A percentile compares a stretch with the other conserved stretches of the same genome.
These are phyloP conservation scores for Cantharis rustica DNA, from an alignment of 2,888 invertebrate genomes.

Conservation along the genomic window DNA sequence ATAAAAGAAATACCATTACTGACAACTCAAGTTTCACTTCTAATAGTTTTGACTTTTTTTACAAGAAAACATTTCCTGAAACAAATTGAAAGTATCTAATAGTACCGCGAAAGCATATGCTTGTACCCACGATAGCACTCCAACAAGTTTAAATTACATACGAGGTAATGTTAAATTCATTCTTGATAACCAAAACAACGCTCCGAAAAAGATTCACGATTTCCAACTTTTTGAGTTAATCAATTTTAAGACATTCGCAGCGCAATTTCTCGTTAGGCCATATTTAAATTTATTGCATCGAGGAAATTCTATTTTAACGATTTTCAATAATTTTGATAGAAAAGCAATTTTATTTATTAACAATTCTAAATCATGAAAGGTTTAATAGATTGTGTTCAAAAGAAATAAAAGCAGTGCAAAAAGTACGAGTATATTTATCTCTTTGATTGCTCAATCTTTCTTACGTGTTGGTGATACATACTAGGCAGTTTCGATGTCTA, in stretches of 20 bases:
- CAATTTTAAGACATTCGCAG: not conserved
- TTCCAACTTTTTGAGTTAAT: not conserved
- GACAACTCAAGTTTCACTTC: conserved; percentile 32
- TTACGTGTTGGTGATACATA: conserved; percentile 48
- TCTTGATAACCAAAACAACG: not conserved
- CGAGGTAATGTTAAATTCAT: conserved; percentile 16
- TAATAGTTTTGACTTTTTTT: conserved; percentile 31
- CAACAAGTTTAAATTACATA: conserved; percentile 13
- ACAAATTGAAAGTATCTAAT: conserved; percentile 25
- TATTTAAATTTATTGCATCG: not conserved
- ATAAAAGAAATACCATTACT: conserved; percentile 34
- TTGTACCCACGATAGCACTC: conserved; percentile 16
- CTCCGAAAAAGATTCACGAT: not conserved
- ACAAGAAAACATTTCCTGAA: conserved; percentile 19
- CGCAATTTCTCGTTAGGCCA: not conserved
- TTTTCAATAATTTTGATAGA: not conserved
- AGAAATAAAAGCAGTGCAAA: conserved; percentile 20
- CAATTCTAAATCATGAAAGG: not conserved
- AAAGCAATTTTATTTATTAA: not conserved
- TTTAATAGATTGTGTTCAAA: conserved; percentile 12
- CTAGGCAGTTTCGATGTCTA: conserved; percentile 41
- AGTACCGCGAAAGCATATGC: conserved; percentile 23
- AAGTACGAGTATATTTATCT: conserved; percentile 51
- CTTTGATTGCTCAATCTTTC: conserved; percentile 51
- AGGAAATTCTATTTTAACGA: not conserved